These are phyloP conservation scores for Eucidaris tribuloides DNA, from an alignment of 35 echinoderm and acorn worm genomes.

Conservation along the genomic window DNA sequence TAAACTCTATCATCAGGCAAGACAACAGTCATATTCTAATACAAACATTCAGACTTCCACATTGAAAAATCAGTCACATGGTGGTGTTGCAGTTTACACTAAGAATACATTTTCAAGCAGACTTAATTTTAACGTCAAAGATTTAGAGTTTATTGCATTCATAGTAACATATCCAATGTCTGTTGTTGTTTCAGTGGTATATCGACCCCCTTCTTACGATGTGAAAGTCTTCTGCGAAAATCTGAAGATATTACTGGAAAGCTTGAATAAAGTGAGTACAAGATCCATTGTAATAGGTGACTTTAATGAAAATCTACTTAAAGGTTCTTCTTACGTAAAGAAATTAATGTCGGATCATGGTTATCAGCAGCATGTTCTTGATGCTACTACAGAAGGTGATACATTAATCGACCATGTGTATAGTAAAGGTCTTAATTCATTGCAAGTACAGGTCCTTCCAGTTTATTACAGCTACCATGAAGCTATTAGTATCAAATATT, in stretches of 20 bases:
- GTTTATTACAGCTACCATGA: slow-evolving; percentile 46
- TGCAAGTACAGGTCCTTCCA: not conserved
- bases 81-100: slow-evolving; percentile 40
- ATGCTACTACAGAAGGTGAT: slow-evolving; percentile 28
- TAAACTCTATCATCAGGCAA: slow-evolving; percentile 16
- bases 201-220: not conserved
- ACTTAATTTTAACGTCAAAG: not conserved
- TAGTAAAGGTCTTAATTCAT: slow-evolving; percentile 3
- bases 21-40: slow-evolving; percentile 16
- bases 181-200: slow-evolving; percentile 6
- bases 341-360: not conserved
- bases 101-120: not conserved
- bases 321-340: not conserved
- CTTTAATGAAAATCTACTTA: slow-evolving; percentile 35
- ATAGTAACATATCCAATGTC: not conserved
- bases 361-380: slow-evolving; percentile 25
- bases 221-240: not conserved
- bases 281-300: slow-evolving; percentile 18
- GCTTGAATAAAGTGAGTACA: not conserved
- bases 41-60: not conserved
- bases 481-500: not conserved
- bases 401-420: slow-evolving; percentile 52
- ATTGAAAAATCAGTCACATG: slow-evolving; percentile 13
- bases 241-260: not conserved
- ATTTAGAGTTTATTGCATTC: slow-evolving; percentile 24